These are phyloP conservation scores for Zophobas morio DNA, from an alignment of 1,140 invertebrate species.

Conservation along the genomic window DNA sequence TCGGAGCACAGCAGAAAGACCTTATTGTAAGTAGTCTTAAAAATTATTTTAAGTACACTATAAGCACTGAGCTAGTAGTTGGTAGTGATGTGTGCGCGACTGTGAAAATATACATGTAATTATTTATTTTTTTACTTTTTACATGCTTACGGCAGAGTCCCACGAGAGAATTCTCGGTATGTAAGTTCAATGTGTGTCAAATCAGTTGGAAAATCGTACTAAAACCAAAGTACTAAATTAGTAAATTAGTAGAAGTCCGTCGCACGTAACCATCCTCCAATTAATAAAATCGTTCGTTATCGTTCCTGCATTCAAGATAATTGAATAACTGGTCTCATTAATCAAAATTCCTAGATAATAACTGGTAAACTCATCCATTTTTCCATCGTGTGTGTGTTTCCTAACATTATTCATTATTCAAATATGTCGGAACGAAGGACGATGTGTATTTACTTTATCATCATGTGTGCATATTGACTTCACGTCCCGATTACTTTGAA, in stretches of 20 bases:
- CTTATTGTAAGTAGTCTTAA: slow-evolving; percentile 66
- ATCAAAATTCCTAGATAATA: neutral
- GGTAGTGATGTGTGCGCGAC: slow-evolving; percentile 9
- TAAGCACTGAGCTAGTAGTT: slow-evolving; percentile 8
- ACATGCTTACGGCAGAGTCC: slow-evolving; percentile 65
- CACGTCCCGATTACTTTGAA: slow-evolving; percentile 18
- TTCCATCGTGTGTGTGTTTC: neutral
- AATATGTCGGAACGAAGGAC: neutral
- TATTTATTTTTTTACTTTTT: slow-evolving; percentile 55
- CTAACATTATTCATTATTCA: neutral
- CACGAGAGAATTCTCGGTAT: slow-evolving; percentile 67
- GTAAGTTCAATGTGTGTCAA: slow-evolving; percentile 55
- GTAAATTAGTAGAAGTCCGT: neutral
- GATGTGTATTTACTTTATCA: neutral
- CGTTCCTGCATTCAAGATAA: neutral
- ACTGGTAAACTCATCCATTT: neutral
- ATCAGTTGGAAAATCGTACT: slow-evolving; percentile 5
- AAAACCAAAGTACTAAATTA: slow-evolving; percentile 5
- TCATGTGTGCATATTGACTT: slow-evolving; percentile 18
- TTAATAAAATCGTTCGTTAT: neutral
- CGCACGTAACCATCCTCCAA: neutral
- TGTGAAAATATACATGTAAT: neutral
- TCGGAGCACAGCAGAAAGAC: slow-evolving; percentile 66
- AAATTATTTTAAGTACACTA: slow-evolving; percentile 2
- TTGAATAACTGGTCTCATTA: neutral